A percentile compares a stretch with the other conserved stretches of the same genome.
Evolutionary conservation across 1,140 invertebrate species (phyloP).

Genomic region (Mylabris phalerata): DNA sequence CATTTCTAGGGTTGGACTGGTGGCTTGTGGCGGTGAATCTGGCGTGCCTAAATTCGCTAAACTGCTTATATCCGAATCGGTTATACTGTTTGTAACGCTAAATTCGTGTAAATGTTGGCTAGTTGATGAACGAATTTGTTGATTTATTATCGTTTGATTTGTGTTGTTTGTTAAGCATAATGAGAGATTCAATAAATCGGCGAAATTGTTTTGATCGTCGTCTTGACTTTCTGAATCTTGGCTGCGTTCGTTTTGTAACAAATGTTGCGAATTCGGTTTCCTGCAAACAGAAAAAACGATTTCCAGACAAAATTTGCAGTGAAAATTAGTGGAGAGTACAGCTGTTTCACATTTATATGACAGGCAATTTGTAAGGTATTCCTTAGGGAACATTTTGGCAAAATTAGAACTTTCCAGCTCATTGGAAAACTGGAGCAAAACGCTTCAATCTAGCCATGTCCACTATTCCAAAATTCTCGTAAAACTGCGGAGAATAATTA

Average conservation of each 20-base stretch:
- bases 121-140: slow-evolving; percentile 21
- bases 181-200: slow-evolving; percentile 36
- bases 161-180: slow-evolving; percentile 34
- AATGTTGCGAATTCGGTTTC: slow-evolving; percentile 3
- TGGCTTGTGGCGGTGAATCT: slow-evolving; percentile 68
- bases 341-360: too few relatives aligned
- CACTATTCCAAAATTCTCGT: too few relatives aligned
- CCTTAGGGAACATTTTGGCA: too few relatives aligned
- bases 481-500: too few relatives aligned
- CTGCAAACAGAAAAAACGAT: slow-evolving; percentile 1
- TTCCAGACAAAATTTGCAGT: not conserved
- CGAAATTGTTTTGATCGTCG: slow-evolving; percentile 36
- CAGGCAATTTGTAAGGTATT: too few relatives aligned
- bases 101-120: slow-evolving; percentile 29
- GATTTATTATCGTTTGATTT: slow-evolving; percentile 13
- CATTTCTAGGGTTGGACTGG: slow-evolving; percentile 66
- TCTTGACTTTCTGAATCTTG: slow-evolving; percentile 32
- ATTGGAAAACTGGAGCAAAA: too few relatives aligned
- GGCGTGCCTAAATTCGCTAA: slow-evolving; percentile 53
- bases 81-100: slow-evolving; percentile 49
- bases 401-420: too few relatives aligned
- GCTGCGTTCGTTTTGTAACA: slow-evolving; percentile 22
- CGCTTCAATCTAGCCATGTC: too few relatives aligned
- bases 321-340: too few relatives aligned
- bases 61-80: slow-evolving; percentile 59